Evolutionary conservation across 2,797 vertebrate genomes (phyloP), one percentile per base, ranked within the genome.

Genomic region (Lepilemur ruficaudatus): DNA sequence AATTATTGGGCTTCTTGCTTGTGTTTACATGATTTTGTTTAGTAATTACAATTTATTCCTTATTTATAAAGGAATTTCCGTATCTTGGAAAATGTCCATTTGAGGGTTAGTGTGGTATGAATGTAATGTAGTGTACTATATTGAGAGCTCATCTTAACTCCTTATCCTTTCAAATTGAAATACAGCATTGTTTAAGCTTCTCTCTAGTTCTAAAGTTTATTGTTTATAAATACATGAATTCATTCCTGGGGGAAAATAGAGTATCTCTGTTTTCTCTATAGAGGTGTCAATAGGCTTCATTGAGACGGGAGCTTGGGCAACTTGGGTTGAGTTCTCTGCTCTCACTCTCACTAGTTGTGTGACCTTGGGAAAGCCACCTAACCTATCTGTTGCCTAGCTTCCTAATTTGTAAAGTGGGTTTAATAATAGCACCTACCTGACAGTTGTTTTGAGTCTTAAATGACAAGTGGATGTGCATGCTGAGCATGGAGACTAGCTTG

Each of bases 381-480:
- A 78, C 69, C 25, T 67, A 4, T 67, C 2, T 67, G 15, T 84
- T 95, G 35, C 30, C 79, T 41, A 48, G 35, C 35, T 63, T 67
- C 43, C 75, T 93, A n/a, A 93, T 86, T 65, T 85, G 67, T 87
- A 85, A 76, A 93, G 32, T 93, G 35, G 28, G 4, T 85, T 80
- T 96, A 43, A 52, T 89, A 67, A 61, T 20, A 88, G 46, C 59
- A 80, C 41, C 1, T 38, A 52, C 20, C 73, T 65, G 41, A 73
- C 32, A 67, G 32, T 70, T 76, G 65, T 81, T 93, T 88, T 85
- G 92, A 78, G 28, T 46, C 69, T 88, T 78, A 75, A 65, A 48
- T 79, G 86, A 89, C 52, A 89, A 50, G 57, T 46, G 14, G 15
- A 43, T 88, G 3, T 93, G 10, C 30, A 35, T 87, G 65, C 14